Conservation (phyloP, 37 sponge, comb jelly and placozoan genomes). For the Amphimedon queenslandica region DNA sequence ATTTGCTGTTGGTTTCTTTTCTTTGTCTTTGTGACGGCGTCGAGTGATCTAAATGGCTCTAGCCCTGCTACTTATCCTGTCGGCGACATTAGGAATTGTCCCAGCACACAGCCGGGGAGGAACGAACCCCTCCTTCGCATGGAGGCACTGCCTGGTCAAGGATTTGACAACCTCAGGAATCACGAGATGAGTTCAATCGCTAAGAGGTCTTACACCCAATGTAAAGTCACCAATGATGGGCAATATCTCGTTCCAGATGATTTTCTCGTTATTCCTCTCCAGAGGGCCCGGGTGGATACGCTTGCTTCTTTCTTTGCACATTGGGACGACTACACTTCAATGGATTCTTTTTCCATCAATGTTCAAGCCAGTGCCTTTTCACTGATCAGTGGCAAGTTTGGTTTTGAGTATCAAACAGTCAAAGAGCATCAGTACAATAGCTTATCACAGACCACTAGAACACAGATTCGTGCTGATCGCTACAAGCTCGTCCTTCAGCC, state of each 20-base stretch:
- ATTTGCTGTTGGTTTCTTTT: too few species aligned
- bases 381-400: constrained; percentile 58
- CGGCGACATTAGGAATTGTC: constrained; percentile 74
- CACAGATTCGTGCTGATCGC: constrained; percentile 43
- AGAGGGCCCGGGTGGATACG: constrained; percentile 46
- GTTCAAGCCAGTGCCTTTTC: constrained; percentile 30
- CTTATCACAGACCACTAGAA: constrained; percentile 34
- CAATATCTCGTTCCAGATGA: constrained; percentile 60
- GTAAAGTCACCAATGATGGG: constrained; percentile 59
- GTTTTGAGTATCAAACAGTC: constrained; percentile 25
- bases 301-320: constrained; percentile 46
- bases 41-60: too few species aligned
- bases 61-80: constrained; percentile 14
- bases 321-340: constrained; percentile 54
- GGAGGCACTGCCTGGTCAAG: constrained; percentile 69
- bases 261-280: constrained; percentile 41
- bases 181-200: constrained; percentile 60
- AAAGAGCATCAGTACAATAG: constrained; percentile 41
- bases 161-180: constrained; percentile 74
- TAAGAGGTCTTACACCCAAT: constrained; percentile 51
- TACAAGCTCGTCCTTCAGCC: constrained; percentile 47
- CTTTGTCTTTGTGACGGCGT: too few species aligned
- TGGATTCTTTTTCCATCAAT: constrained; percentile 47
- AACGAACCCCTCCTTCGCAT: constrained; percentile 48
- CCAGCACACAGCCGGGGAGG: constrained; percentile 2